Conservation (phyloP, 2,797 vertebrate genomes). For the Urosaurus nigricauda region DNA sequence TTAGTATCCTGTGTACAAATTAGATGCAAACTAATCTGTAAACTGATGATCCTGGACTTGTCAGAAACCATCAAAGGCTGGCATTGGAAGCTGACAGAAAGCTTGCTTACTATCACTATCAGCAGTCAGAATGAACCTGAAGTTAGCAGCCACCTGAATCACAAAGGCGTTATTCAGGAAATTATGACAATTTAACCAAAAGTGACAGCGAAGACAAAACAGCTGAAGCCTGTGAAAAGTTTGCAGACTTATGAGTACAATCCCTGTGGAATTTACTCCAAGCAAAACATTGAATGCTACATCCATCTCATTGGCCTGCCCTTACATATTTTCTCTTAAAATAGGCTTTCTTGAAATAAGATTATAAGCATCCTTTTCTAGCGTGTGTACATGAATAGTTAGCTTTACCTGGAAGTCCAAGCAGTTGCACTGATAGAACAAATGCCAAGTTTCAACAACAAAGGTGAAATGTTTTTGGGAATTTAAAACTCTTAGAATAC, state of each 20-base stretch:
- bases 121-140: conserved; percentile 26
- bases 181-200: background rate
- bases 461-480: background rate
- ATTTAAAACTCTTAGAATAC: conserved; percentile 32
- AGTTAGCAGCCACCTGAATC: background rate
- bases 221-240: background rate
- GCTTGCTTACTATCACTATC: conserved; percentile 26
- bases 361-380: background rate
- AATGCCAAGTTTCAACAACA: background rate
- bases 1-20: conserved; percentile 34
- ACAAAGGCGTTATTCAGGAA: background rate
- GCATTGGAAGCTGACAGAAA: conserved; percentile 38
- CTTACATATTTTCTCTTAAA: background rate
- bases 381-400: conserved; percentile 36
- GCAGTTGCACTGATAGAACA: conserved; percentile 8
- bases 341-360: too few relatives aligned
- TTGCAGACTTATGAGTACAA: background rate
- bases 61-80: background rate
- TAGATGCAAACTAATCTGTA: background rate
- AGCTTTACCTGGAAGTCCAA: conserved; percentile 20
- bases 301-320: background rate
- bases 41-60: conserved; percentile 36
- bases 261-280: background rate
- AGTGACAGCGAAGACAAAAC: background rate
- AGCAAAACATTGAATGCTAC: background rate